Evolutionary conservation across 2,888 invertebrate genomes (phyloP), one percentile per base, ranked within the genome.

Genomic region (Melanostoma scalare): DNA sequence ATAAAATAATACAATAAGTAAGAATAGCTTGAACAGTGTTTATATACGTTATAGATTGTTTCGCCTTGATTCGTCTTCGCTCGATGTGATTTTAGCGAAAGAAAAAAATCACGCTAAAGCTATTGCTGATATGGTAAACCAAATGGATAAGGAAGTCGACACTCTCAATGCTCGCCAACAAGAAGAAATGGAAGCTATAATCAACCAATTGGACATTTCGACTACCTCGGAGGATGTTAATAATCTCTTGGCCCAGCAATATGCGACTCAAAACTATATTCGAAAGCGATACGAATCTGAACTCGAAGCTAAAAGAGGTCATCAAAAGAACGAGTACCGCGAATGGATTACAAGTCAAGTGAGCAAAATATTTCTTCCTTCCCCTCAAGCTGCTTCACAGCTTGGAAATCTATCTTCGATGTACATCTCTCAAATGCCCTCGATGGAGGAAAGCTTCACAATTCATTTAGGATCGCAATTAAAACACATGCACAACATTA

Each of bases 401-500:
- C 65, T 91, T 36, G 91, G 91, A n/a, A 91, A 90, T 86, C 89
- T 91, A 6, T 91, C 91, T 2, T 91, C 91, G 5, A 91, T 91
- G 91, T 91, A 91, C 68, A 87, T 91, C 8, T 90, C 91, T 2
- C 91, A 91, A 76, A 90, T 90, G 78, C 91, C 91, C 0, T 91
- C 91, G 2, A 91, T 97, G 88, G 98, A 98, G 92, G 99, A 99
- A 92, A 98, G 98, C 91, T 99, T 99, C 91, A 99, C 99, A 30
- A 98, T 99, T 89, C 98, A 99, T 92, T 93, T 99, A 85, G 99
- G 99, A 61, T 98, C 98, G 3, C 99, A 99, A 92, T 94, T 99
- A 90, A 99, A 99, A 91, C 98, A 99, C 89, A 99, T 98, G 93
- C 99, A 99, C 91, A 99, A 99, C 91, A 96, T 99, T 84, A 93